These are phyloP conservation scores for Orestias chungarensis DNA, from an alignment of 2,797 vertebrate species.

Conservation along the genomic window DNA sequence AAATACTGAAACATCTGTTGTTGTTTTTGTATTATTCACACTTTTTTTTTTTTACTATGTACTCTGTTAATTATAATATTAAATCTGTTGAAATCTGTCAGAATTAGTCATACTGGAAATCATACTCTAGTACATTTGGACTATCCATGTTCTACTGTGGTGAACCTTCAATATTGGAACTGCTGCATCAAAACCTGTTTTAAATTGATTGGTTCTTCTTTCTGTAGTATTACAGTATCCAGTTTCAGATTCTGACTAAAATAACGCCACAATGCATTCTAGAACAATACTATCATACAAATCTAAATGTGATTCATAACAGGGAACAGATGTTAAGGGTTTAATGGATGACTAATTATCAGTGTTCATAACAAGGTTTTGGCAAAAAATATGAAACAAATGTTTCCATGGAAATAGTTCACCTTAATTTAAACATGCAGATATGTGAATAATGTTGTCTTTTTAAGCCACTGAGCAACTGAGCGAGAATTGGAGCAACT, in stretches of 20 bases:
- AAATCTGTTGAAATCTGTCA: too few species aligned
- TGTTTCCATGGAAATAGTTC: not conserved
- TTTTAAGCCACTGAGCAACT: conserved; percentile 21
- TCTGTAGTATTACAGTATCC: too few species aligned
- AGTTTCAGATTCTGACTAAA: not conserved
- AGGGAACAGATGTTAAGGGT: not conserved
- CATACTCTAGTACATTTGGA: too few species aligned
- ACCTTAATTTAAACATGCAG: conserved; percentile 14
- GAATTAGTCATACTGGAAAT: too few species aligned
- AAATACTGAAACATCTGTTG: too few species aligned
- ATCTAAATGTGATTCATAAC: not conserved
- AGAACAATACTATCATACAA: not conserved
- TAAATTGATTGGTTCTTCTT: not conserved
- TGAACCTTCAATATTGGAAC: not conserved
- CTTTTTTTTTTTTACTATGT: not conserved
- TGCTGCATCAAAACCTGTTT: not conserved
- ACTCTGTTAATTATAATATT: not conserved
- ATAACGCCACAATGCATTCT: not conserved
- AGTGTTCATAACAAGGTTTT: not conserved
- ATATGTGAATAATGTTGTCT: conserved; percentile 18
- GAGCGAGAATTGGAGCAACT: conserved; percentile 11
- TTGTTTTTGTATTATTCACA: not conserved
- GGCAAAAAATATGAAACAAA: not conserved
- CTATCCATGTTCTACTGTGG: not conserved
- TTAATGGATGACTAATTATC: not conserved